phyloP scores from a whole-genome alignment of 2,797 vertebrate genomes.

The Melanotaenia boesemani region DNA sequence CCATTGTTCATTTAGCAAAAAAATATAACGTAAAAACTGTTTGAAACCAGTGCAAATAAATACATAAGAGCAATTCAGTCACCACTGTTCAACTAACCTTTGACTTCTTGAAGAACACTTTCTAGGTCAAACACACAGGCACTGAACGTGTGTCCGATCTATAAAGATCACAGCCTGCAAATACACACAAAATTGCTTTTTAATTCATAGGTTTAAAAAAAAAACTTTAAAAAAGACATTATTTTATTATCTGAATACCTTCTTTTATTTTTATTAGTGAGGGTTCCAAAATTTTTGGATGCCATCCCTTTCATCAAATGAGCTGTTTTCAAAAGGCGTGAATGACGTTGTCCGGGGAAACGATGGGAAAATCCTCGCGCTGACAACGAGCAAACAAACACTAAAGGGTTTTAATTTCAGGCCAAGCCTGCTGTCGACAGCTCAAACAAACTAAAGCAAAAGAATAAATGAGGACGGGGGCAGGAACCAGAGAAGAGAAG shows the following conservation, averaged over 20 bases:
- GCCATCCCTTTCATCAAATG: not conserved
- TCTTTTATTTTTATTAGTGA: not conserved
- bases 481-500: conserved; percentile 15
- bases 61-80: conserved; percentile 20
- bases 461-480: conserved; percentile 46
- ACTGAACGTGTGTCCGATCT: conserved; percentile 64
- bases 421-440: conserved; percentile 71
- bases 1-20: not conserved
- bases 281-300: not conserved
- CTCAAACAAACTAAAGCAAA: conserved; percentile 73
- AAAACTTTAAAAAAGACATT: not conserved
- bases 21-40: not conserved
- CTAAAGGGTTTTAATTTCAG: conserved; percentile 74
- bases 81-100: conserved; percentile 50
- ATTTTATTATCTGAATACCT: not conserved
- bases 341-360: conserved; percentile 44
- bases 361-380: conserved; percentile 60
- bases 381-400: conserved; percentile 80
- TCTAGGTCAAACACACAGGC: conserved; percentile 46
- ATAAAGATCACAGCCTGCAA: not conserved
- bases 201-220: not conserved
- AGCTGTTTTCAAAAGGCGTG: conserved; percentile 45
- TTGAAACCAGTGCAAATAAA: conserved; percentile 30
- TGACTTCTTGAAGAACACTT: conserved; percentile 62
- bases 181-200: not conserved